Evolutionary conservation across 1,140 invertebrate species (phyloP), one percentile per base, ranked within the genome.

Genomic region (Pseudachorutes palmiensis): DNA sequence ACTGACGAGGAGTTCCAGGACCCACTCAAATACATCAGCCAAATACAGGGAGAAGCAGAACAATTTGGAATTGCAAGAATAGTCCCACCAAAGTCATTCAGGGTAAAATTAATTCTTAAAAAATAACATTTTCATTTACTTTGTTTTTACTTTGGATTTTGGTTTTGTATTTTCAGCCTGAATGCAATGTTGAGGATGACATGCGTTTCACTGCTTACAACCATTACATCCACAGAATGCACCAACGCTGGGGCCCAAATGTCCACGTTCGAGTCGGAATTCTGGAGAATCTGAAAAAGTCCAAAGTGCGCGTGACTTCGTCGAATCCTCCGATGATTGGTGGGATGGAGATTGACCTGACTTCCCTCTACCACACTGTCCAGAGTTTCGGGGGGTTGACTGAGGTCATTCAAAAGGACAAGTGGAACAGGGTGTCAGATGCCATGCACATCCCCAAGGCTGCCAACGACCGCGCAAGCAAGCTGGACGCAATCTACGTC

Each of bases 401-500:
- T 76, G 88, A 90, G 77, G 91, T 94, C 0, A 89, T 93, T 33
- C 90, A 94, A 73, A 92, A 92, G 75, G 92, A 94, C 72, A 88
- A 88, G 73, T 97, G 93, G 94, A 82, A 85, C 0, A 88, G 87
- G 74, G 89, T 97, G 16, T 92, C 91, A 0, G 92, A 97, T 73
- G 82, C 86, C 2, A 88, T 96, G 85, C 87, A 87, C 74, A 89
- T 94, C 72, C 88, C 89, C 0, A 90, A 90, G 80, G 83, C 85
- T 31, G 86, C 88, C 0, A 88, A 92, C 74, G 90, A 93, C 78
- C 81, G 90, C 30, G 85, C 88, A 2, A 88, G 87, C 1, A 92
- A 92, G 77, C 78, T 97, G 9, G 92, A 97, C 77, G 87, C 91
- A 74, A 88, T 94, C 65, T 97, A 96, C 77, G 91, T 92, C 78